Conservation (phyloP, 1,140 invertebrate species). For the Helicorthomorpha holstii region DNA sequence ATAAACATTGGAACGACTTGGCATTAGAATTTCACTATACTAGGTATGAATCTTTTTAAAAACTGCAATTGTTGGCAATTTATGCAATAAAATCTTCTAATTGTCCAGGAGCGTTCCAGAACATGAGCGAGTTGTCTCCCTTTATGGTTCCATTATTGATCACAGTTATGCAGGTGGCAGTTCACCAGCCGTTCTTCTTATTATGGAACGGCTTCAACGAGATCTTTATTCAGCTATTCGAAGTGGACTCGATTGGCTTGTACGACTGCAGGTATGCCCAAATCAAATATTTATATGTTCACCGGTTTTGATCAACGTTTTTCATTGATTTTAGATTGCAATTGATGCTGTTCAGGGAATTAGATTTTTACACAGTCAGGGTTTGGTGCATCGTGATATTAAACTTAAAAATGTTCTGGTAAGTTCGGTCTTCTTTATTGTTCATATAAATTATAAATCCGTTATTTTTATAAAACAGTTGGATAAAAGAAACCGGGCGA, state of each 20-base stretch:
- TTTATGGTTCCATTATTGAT: constrained; percentile 69
- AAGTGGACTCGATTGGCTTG: constrained; percentile 45
- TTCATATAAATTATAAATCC: background rate
- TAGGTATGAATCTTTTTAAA: too few species aligned
- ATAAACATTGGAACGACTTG: constrained; percentile 78
- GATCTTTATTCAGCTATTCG: constrained; percentile 70
- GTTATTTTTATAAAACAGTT: constrained; percentile 28
- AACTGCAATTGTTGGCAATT: background rate
- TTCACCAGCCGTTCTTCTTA: constrained; percentile 56
- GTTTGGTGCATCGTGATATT: constrained; percentile 73
- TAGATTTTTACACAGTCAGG: constrained; percentile 70
- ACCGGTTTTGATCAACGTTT: constrained; percentile 1
- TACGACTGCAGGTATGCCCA: constrained; percentile 34
- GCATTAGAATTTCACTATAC: constrained; percentile 85
- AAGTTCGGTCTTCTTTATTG: too few species aligned
- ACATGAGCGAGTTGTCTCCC: constrained; percentile 61
- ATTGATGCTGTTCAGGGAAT: constrained; percentile 71
- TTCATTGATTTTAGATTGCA: constrained; percentile 38
- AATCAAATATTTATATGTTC: background rate
- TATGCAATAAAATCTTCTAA: constrained; percentile 5
- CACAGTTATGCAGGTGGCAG: constrained; percentile 45
- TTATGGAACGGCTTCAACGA: constrained; percentile 48
- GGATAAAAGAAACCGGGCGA: constrained; percentile 53
- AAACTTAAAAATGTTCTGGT: constrained; percentile 78
- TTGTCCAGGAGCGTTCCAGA: constrained; percentile 53